These are phyloP conservation scores for Cantharis rustica DNA, from an alignment of 2,888 invertebrate genomes.

Conservation along the genomic window DNA sequence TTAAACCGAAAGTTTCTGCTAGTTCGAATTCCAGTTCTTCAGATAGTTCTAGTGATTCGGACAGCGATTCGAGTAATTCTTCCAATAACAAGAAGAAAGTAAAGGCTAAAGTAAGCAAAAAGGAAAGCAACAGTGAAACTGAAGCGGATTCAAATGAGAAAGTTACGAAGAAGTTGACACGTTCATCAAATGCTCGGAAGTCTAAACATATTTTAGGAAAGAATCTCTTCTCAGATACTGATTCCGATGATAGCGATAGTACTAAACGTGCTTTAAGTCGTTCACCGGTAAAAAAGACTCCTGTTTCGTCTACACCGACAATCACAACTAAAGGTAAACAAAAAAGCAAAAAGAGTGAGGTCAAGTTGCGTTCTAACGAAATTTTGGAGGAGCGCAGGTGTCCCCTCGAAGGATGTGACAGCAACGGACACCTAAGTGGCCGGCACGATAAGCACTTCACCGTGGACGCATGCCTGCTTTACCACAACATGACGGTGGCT, in stretches of 20 bases:
- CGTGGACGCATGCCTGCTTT: constrained; percentile 88
- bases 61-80: constrained; percentile 49
- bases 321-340: constrained; percentile 56
- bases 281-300: constrained; percentile 68
- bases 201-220: constrained; percentile 67
- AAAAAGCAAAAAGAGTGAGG: constrained; percentile 54
- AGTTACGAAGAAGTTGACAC: constrained; percentile 68
- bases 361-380: constrained; percentile 46
- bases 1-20: constrained; percentile 66
- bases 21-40: constrained; percentile 53
- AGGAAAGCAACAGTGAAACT: constrained; percentile 48
- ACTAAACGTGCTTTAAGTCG: constrained; percentile 61
- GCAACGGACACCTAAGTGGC: constrained; percentile 85
- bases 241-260: constrained; percentile 67
- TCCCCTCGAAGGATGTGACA: constrained; percentile 88
- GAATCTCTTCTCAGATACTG: constrained; percentile 65
- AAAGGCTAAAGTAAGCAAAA: constrained; percentile 39
- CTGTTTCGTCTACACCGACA: constrained; percentile 40
- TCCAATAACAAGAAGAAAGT: constrained; percentile 44
- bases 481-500: constrained; percentile 82
- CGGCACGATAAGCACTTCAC: constrained; percentile 82
- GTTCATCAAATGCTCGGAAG: constrained; percentile 71
- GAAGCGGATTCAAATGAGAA: constrained; percentile 48
- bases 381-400: constrained; percentile 72
- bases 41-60: constrained; percentile 49